A percentile compares a stretch with the other conserved stretches of the same genome.
phyloP scores from a whole-genome alignment of 2,113 vertebrate species.

The Circaetus gallicus region DNA sequence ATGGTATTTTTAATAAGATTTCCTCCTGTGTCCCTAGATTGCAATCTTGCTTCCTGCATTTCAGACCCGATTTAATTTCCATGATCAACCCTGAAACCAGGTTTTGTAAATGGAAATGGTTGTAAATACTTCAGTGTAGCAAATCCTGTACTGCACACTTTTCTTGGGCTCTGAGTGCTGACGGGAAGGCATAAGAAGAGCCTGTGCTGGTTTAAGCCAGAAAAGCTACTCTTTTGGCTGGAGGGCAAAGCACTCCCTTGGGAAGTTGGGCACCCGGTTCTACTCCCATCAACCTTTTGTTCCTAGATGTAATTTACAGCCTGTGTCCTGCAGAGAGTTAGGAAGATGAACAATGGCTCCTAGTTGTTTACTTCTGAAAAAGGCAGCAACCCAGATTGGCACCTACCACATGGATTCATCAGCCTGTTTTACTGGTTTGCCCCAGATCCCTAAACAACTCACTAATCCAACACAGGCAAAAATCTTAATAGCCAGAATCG shows the following conservation, averaged over 20 bases:
- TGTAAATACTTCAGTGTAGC: neutral
- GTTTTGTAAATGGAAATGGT: neutral
- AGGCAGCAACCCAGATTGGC: constrained; percentile 29
- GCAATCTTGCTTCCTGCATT: constrained; percentile 3
- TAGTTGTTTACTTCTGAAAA: constrained; percentile 43
- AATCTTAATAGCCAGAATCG: neutral
- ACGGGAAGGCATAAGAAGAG: neutral
- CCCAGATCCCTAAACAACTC: constrained; percentile 33
- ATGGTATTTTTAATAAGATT: constrained; percentile 28
- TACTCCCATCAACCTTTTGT: constrained; percentile 52
- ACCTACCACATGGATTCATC: neutral
- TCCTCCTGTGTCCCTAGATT: neutral
- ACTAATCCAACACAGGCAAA: neutral
- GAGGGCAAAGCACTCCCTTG: constrained; percentile 50
- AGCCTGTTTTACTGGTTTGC: constrained; percentile 52
- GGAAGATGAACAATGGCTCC: constrained; percentile 50
- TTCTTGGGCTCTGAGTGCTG: neutral
- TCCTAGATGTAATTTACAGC: constrained; percentile 58
- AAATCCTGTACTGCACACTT: neutral
- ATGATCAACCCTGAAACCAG: neutral
- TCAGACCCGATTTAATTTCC: constrained; percentile 32
- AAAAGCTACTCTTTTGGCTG: constrained; percentile 45
- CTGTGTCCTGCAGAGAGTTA: constrained; percentile 35
- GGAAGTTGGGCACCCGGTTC: constrained; percentile 45
- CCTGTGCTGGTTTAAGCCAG: constrained; percentile 12